A percentile compares a stretch with the other conserved stretches of the same genome.
Evolutionary conservation across 2,797 vertebrate species (phyloP).

Genomic region (Melanotaenia maccullochi): DNA sequence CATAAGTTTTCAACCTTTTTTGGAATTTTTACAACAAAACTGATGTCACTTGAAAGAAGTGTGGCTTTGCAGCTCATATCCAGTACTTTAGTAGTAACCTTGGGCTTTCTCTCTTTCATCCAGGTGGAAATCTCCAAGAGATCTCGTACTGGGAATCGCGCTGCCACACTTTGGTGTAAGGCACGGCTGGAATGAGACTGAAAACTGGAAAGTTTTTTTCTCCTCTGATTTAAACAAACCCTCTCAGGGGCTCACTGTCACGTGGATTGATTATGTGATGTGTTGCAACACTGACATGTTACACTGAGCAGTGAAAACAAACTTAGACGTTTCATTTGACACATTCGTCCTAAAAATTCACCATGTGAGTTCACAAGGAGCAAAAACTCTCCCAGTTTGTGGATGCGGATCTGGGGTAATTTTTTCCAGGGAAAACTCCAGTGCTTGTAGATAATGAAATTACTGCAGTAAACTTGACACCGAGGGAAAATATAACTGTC

Average conservation of each 20-base stretch:
- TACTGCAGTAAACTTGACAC: background rate
- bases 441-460: conserved; percentile 8
- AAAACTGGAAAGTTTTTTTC: conserved; percentile 2
- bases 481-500: conserved; percentile 1
- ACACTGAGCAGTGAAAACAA: background rate
- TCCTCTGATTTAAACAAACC: background rate
- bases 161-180: conserved; percentile 4
- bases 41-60: background rate
- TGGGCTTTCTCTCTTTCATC: conserved; percentile 5
- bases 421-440: background rate
- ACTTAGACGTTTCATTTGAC: background rate
- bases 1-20: background rate
- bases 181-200: conserved; percentile 32
- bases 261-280: conserved; percentile 2
- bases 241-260: background rate
- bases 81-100: background rate
- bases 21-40: background rate
- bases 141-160: background rate
- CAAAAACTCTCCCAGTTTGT: background rate
- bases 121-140: conserved; percentile 34
- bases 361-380: conserved; percentile 23
- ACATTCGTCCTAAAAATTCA: conserved; percentile 3
- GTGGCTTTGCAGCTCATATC: background rate
- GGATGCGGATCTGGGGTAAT: background rate
- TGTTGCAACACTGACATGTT: background rate